A percentile compares a stretch with the other conserved stretches of the same genome.
Conservation (phyloP, 2,113 vertebrate genomes). For the Procapra przewalskii region DNA sequence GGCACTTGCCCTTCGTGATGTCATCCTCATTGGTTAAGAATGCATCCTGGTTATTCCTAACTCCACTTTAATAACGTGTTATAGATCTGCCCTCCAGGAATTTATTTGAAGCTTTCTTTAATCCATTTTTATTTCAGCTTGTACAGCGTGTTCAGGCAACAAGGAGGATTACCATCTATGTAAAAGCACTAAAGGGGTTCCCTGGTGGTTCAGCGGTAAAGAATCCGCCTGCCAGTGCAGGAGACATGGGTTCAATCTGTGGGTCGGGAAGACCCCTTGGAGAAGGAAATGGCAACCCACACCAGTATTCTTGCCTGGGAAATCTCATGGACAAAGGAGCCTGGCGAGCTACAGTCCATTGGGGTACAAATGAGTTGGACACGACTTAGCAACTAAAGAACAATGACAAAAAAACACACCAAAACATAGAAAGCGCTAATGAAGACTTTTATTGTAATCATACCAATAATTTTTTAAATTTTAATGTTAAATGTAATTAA, state of each 20-base stretch:
- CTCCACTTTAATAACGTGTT: neutral
- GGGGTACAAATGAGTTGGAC: neutral
- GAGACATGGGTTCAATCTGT: neutral
- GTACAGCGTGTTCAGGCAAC: neutral
- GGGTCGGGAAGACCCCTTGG: neutral
- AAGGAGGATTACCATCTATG: neutral
- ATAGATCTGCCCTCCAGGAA: slow-evolving; percentile 39
- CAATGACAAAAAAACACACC: neutral
- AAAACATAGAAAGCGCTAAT: neutral
- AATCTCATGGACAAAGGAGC: neutral
- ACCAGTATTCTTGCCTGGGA: neutral
- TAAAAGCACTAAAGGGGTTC: neutral
- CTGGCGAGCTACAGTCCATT: neutral
- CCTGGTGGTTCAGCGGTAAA: neutral
- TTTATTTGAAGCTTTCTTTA: slow-evolving; percentile 11
- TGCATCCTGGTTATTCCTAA: neutral
- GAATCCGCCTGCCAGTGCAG: neutral
- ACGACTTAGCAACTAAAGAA: neutral
- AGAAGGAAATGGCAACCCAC: neutral
- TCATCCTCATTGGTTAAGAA: slow-evolving; percentile 41
- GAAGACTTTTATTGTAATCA: neutral
- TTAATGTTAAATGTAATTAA: neutral
- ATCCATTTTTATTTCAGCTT: slow-evolving; percentile 34
- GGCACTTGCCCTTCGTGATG: neutral
- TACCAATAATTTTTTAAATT: neutral